A percentile compares a stretch with the other conserved stretches of the same genome.
phyloP scores from a whole-genome alignment of 2,888 invertebrate species.

The Nysson spinosus region DNA sequence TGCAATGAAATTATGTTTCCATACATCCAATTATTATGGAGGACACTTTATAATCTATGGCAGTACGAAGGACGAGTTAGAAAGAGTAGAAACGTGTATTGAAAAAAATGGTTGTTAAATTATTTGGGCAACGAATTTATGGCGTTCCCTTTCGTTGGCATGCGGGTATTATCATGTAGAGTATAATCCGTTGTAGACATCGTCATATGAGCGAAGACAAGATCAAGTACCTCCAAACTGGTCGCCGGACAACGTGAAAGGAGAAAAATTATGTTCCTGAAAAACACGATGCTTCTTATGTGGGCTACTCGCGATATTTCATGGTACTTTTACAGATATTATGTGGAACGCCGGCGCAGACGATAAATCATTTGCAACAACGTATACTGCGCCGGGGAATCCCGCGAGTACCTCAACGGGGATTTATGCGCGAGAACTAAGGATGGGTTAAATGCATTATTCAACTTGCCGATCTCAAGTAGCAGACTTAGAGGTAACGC shows the following conservation, averaged over 20 bases:
- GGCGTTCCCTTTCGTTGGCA: no score
- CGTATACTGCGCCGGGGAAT: constrained; percentile 19
- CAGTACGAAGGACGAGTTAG: no score
- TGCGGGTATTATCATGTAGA: no score
- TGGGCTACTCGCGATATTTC: constrained; percentile 46
- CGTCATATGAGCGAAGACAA: no score
- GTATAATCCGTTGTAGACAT: no score
- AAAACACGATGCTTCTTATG: constrained; percentile 37
- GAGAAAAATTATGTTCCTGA: constrained; percentile 18
- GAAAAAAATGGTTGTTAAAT: no score
- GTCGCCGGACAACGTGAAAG: not conserved
- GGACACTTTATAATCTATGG: no score
- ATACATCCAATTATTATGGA: no score
- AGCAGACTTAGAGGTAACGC: constrained; percentile 28
- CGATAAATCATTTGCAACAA: constrained; percentile 55
- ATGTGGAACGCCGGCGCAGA: constrained; percentile 45
- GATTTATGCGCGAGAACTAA: constrained; percentile 50
- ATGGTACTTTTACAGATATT: constrained; percentile 51
- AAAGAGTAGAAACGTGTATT: no score
- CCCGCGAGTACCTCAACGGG: constrained; percentile 20
- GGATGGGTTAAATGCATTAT: constrained; percentile 54
- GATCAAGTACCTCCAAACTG: constrained; percentile 7
- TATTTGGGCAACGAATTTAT: no score
- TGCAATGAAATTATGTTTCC: no score
- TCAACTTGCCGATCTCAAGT: constrained; percentile 47